Base-by-base conservation (phyloP, 2,113 vertebrate genomes). In the Poeciliopsis retropinna region DNA sequence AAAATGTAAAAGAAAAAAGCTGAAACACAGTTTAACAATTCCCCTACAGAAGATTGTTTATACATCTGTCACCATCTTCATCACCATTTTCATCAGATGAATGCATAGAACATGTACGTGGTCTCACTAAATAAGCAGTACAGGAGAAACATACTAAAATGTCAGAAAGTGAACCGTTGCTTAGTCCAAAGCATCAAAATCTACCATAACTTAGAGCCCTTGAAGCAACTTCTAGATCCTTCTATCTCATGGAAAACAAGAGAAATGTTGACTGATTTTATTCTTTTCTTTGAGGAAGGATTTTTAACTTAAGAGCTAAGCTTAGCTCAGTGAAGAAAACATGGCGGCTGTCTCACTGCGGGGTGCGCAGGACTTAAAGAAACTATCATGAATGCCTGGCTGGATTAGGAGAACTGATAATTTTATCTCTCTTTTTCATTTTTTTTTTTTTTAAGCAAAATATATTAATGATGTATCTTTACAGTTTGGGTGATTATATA, bases 311-410 rank as follows among this genome's bases (percentile, higher is more conserved):
- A 66, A 74, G 72, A 29, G 63, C 44, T 66, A 60, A 66, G 63
- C 65, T 66, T 74, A n/a, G 63, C 54, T 60, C 63, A 66, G 44
- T 22, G n/a, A 57, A 72, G 28, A 14, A 74, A 74, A 74, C 63
- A 64, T 66, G 31, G 25, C 54, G 14, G 44, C 65, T 66, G 27
- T 66, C 72, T 47, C 44, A 27, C 44, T 17, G 2, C 11, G 10
- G 72, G 27, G 29, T 47, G 15, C 15, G 28, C 14, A 25, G 29
- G 29, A 22, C 44, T 65, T 37, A 27, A n/a, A 65, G 22, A 47
- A 65, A 57, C 63, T 65, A 34, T 28, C 30, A 34, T 34, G 41
- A 54, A 27, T 19, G 44, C 30, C 54, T 70, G 47, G 29, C 47
- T 15, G 9, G 32, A 70, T 54, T 8, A 32, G 31, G 34, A 70